A percentile compares a stretch with the other conserved stretches of the same genome.
phyloP scores from a whole-genome alignment of 2,888 invertebrate species.

The Phrixothrix hirtus region DNA sequence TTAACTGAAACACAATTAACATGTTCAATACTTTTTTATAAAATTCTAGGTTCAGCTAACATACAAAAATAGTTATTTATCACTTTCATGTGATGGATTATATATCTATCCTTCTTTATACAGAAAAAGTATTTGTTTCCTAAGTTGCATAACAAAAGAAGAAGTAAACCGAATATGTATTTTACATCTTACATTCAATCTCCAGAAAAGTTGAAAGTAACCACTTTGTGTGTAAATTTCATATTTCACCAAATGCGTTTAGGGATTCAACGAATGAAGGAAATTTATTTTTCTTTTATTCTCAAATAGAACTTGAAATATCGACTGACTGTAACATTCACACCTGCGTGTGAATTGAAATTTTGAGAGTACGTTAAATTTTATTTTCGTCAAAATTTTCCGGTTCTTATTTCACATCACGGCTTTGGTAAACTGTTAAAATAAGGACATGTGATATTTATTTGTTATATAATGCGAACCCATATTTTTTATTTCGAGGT shows the following conservation, averaged over 20 bases:
- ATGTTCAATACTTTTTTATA: too few species aligned
- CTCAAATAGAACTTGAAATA: constrained; percentile 26
- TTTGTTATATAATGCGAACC: too few species aligned
- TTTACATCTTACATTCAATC: constrained; percentile 26
- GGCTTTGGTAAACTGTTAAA: too few species aligned
- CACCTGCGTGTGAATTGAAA: constrained; percentile 36
- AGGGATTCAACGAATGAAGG: constrained; percentile 30
- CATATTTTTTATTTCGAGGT: too few species aligned
- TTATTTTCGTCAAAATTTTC: too few species aligned
- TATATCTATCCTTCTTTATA: neutral
- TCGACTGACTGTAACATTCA: constrained; percentile 31
- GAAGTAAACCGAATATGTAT: constrained; percentile 22
- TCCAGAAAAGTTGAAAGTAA: constrained; percentile 25
- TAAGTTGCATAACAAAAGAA: constrained; percentile 1
- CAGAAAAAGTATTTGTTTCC: neutral
- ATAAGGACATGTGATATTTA: too few species aligned
- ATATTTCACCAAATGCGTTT: constrained; percentile 33
- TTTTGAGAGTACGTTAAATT: constrained; percentile 11
- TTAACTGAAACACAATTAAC: too few species aligned
- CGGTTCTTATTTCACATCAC: too few species aligned
- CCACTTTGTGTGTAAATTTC: constrained; percentile 33
- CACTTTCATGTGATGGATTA: too few species aligned
- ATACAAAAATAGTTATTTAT: too few species aligned
- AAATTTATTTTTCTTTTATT: constrained; percentile 37
- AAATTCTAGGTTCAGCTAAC: too few species aligned